Evolutionary conservation across 2,113 vertebrate genomes (phyloP).

Genomic region (Trogon surrucura): DNA sequence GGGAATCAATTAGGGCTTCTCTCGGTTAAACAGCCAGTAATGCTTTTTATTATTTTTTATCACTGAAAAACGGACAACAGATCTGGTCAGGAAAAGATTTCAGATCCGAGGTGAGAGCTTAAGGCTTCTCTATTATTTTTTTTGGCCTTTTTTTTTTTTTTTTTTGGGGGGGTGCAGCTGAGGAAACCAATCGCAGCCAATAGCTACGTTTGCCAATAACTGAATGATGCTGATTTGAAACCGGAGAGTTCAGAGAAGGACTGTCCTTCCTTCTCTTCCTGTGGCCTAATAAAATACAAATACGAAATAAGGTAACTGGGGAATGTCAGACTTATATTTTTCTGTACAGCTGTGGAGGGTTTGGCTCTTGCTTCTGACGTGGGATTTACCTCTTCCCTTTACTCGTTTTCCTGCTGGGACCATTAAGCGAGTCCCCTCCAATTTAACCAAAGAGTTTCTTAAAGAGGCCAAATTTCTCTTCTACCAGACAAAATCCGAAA

Average conservation of each 20-base stretch:
- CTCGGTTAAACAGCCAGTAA: constrained; percentile 81
- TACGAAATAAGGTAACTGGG: background rate
- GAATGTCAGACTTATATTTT: background rate
- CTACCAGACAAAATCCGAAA: background rate
- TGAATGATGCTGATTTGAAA: background rate
- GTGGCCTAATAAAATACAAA: background rate
- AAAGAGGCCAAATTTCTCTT: background rate
- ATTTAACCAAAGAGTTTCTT: background rate
- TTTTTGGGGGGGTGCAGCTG: background rate
- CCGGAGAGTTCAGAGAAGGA: background rate
- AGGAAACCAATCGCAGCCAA: constrained; percentile 19
- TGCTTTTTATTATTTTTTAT: constrained; percentile 67
- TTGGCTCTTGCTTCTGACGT: background rate
- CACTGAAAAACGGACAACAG: constrained; percentile 56
- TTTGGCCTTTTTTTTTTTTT: background rate
- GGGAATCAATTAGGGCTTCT: constrained; percentile 91
- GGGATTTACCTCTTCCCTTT: constrained; percentile 40
- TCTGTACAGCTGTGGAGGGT: background rate
- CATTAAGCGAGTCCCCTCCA: background rate
- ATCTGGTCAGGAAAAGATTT: constrained; percentile 61
- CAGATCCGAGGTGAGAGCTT: constrained; percentile 17
- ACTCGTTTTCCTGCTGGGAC: background rate
- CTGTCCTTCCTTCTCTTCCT: background rate
- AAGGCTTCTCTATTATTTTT: background rate
- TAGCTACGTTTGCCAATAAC: background rate